Conservation (phyloP, 1,140 invertebrate genomes). For the Caenorhabditis remanei region DNA sequence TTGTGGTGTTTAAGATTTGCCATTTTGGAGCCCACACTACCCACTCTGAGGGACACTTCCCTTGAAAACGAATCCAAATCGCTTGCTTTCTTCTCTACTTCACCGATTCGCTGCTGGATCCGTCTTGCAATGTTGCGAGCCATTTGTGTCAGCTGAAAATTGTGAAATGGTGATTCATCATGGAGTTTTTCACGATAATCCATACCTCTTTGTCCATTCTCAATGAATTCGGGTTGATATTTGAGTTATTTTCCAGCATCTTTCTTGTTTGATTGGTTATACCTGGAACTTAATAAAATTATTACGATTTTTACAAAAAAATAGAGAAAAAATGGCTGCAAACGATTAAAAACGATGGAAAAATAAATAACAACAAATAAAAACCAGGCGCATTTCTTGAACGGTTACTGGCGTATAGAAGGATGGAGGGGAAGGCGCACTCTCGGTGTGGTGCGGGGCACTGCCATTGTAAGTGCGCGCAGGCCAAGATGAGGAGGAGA, state of each 20-base stretch:
- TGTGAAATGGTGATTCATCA: background rate
- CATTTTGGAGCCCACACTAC: background rate
- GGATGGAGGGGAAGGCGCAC: too few species aligned
- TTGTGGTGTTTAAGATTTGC: conserved; percentile 30
- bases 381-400: background rate
- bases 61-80: background rate
- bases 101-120: background rate
- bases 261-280: background rate
- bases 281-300: background rate
- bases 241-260: background rate
- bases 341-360: background rate
- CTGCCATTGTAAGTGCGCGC: too few species aligned
- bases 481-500: too few species aligned
- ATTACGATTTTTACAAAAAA: background rate
- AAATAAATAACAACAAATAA: background rate
- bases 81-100: background rate
- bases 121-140: background rate
- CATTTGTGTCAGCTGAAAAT: conserved; percentile 6
- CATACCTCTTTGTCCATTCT: conserved; percentile 12
- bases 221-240: conserved; percentile 32
- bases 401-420: too few species aligned
- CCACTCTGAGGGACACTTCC: background rate
- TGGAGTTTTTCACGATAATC: background rate
- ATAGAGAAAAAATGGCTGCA: background rate
- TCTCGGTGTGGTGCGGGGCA: too few species aligned